phyloP scores from a whole-genome alignment of 2,888 invertebrate genomes.

The Mimumesa dahlbomi region DNA sequence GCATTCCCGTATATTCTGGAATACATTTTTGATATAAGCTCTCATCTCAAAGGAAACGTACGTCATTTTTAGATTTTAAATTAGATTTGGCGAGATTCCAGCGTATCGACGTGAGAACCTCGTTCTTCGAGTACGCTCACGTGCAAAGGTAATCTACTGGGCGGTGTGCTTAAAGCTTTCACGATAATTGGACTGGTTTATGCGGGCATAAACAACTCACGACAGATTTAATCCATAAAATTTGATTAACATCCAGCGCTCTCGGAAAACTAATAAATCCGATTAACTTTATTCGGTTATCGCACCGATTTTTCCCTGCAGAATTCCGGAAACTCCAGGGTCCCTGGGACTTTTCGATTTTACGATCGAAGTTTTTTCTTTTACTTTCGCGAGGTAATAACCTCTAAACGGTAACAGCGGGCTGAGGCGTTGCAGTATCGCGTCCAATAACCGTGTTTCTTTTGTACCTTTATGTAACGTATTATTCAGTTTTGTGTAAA shows the following conservation, averaged over 20 bases:
- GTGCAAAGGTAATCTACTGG: slow-evolving; percentile 44
- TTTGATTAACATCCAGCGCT: slow-evolving; percentile 45
- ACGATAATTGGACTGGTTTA: slow-evolving; percentile 56
- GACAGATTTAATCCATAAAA: slow-evolving; percentile 48
- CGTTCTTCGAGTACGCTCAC: slow-evolving; percentile 21
- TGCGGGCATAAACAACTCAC: slow-evolving; percentile 42
- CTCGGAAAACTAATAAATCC: slow-evolving; percentile 31
- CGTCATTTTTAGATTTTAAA: slow-evolving; percentile 46
- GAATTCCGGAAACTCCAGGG: too few species aligned
- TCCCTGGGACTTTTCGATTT: too few species aligned
- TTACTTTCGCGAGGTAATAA: too few species aligned
- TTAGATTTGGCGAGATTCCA: slow-evolving; percentile 54
- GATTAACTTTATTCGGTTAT: slow-evolving; percentile 28
- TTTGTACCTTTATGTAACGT: too few species aligned
- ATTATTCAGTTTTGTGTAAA: too few species aligned
- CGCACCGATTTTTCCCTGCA: neutral
- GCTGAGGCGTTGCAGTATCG: too few species aligned
- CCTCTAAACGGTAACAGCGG: too few species aligned
- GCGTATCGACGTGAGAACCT: slow-evolving; percentile 46
- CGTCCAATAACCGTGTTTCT: too few species aligned
- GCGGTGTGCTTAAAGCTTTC: slow-evolving; percentile 40
- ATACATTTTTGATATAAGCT: too few species aligned
- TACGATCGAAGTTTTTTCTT: too few species aligned
- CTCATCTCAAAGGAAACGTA: slow-evolving; percentile 21
- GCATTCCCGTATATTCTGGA: too few species aligned